Percentiles rank a stretch among this genome's conserved stretches.
These are phyloP conservation scores for Belgica antarctica DNA, from an alignment of 2,888 invertebrate species.

Conservation along the genomic window DNA sequence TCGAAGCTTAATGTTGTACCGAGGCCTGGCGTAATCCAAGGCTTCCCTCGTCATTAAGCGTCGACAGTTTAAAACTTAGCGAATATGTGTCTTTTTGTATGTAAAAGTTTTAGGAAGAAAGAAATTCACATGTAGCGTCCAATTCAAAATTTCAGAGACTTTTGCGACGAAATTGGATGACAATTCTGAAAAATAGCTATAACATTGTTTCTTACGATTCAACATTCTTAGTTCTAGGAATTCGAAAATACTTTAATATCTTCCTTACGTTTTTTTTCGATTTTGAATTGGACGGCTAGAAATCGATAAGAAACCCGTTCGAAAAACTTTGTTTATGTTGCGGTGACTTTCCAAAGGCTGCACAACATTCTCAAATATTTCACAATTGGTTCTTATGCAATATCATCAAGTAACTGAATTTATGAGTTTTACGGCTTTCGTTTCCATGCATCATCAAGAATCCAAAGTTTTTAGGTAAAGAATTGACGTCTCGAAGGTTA, in stretches of 20 bases:
- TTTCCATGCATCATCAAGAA: too few species aligned
- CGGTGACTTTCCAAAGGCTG: neutral
- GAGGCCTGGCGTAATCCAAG: neutral
- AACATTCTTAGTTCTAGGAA: too few species aligned
- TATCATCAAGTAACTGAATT: too few species aligned
- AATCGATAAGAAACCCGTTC: neutral
- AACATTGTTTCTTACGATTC: too few species aligned
- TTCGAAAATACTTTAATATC: too few species aligned
- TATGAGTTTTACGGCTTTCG: too few species aligned
- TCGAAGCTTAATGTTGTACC: neutral
- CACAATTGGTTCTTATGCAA: too few species aligned
- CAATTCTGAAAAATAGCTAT: too few species aligned
- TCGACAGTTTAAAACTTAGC: neutral
- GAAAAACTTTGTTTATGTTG: too few species aligned
- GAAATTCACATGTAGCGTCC: neutral
- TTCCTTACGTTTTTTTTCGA: too few species aligned
- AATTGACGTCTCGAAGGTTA: neutral
- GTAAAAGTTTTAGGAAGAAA: slow-evolving; percentile 25
- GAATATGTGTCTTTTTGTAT: slow-evolving; percentile 31
- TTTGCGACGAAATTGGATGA: too few species aligned
- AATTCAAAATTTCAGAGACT: neutral
- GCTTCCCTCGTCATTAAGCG: neutral
- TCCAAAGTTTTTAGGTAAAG: slow-evolving; percentile 1
- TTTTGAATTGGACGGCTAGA: slow-evolving; percentile 11
- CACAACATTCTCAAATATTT: neutral